Percentiles rank a stretch among this genome's conserved stretches.
These are phyloP conservation scores for Acestrorhynchus altus DNA, from an alignment of 2,797 vertebrate species.

Conservation along the genomic window DNA sequence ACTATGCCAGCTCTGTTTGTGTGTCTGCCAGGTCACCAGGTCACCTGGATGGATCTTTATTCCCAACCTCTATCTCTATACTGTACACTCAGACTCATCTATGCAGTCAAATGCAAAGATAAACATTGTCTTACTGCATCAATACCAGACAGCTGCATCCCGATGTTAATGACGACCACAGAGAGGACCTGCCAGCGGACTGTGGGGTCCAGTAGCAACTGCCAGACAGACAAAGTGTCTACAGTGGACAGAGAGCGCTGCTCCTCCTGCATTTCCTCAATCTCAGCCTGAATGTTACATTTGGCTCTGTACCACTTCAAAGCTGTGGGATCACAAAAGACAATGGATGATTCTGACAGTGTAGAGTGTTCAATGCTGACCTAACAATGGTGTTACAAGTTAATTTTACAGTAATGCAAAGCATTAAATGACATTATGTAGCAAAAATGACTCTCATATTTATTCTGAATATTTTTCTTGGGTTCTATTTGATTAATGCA, in stretches of 20 bases:
- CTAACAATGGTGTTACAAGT: background rate
- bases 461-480: too few species aligned
- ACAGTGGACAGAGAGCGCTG: slow-evolving; percentile 81
- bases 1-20: background rate
- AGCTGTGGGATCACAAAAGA: slow-evolving; percentile 68
- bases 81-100: background rate
- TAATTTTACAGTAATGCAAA: background rate
- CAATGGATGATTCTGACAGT: too few species aligned
- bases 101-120: slow-evolving; percentile 28
- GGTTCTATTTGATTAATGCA: too few species aligned
- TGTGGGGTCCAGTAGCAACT: slow-evolving; percentile 76
- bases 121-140: slow-evolving; percentile 83
- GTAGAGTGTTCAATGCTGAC: too few species aligned
- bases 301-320: slow-evolving; percentile 83
- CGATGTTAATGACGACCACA: slow-evolving; percentile 86
- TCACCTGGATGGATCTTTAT: background rate
- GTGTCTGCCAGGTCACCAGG: background rate
- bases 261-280: slow-evolving; percentile 90
- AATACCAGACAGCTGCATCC: slow-evolving; percentile 93
- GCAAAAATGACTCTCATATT: too few species aligned
- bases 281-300: slow-evolving; percentile 81
- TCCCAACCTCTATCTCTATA: background rate
- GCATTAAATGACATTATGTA: too few species aligned
- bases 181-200: slow-evolving; percentile 87
- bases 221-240: slow-evolving; percentile 79